These are phyloP conservation scores for Ursus arctos DNA, from an alignment of 2,113 vertebrate species.

Conservation along the genomic window DNA sequence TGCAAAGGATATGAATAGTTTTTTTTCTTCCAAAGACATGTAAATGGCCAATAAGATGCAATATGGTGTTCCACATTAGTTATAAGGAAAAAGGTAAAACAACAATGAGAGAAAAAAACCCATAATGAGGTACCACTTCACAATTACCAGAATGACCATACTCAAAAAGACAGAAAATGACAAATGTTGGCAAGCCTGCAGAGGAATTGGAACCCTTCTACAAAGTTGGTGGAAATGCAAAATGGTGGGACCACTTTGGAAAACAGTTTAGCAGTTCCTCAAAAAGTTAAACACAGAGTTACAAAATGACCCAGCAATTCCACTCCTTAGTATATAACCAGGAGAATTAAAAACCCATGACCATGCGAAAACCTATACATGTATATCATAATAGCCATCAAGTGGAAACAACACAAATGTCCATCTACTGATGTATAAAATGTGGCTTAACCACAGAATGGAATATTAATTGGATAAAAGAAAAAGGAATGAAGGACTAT, in stretches of 20 bases:
- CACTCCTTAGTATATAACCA: neutral
- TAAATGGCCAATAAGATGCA: neutral
- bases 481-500: neutral
- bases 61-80: neutral
- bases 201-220: neutral
- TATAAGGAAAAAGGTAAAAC: conserved; percentile 34
- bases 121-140: neutral
- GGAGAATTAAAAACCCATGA: neutral
- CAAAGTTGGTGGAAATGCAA: neutral
- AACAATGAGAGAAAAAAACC: no score
- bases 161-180: neutral
- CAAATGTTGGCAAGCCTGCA: neutral
- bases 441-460: neutral
- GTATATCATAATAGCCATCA: neutral
- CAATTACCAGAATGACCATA: neutral
- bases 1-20: neutral
- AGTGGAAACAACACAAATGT: neutral
- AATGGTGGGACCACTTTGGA: neutral
- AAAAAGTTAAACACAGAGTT: neutral
- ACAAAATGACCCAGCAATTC: neutral
- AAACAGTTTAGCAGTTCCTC: neutral
- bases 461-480: neutral
- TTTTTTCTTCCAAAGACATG: neutral
- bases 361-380: neutral
- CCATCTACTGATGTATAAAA: neutral